These are phyloP conservation scores for Apodemia duryi DNA, from an alignment of 2,888 invertebrate species.

Conservation along the genomic window DNA sequence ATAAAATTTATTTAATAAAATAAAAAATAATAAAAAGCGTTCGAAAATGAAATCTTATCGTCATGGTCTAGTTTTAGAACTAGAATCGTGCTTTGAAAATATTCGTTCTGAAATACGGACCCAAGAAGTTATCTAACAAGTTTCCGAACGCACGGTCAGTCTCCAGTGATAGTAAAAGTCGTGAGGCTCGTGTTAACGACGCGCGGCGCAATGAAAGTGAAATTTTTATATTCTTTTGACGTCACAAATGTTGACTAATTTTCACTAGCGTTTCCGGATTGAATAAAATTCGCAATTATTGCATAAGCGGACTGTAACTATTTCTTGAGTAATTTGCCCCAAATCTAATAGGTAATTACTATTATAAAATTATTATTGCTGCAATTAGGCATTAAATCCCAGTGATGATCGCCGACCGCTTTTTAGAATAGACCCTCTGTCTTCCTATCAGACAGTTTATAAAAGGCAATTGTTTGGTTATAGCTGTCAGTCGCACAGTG, in stretches of 20 bases:
- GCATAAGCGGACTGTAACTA: background rate
- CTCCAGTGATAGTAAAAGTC: conserved; percentile 9
- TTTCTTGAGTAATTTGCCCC: no score
- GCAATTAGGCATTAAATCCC: no score
- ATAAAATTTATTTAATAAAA: no score
- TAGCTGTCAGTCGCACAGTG: no score
- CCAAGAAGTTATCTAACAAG: background rate
- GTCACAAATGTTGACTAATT: background rate
- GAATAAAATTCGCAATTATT: background rate
- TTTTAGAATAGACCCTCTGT: no score
- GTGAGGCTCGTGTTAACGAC: background rate
- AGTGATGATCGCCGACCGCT: no score
- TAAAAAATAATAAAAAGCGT: background rate
- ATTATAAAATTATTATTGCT: no score
- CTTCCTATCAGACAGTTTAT: no score
- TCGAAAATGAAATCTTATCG: background rate
- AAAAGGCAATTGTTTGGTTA: no score
- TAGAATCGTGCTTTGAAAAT: background rate
- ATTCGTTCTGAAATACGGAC: background rate
- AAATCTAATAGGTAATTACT: no score
- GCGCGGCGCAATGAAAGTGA: background rate
- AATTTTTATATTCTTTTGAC: conserved; percentile 5
- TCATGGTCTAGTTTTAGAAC: background rate
- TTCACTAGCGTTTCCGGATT: conserved; percentile 1
- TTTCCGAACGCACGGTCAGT: background rate